Conservation (phyloP, 2,797 vertebrate species). For the Sparidentex hasta region DNA sequence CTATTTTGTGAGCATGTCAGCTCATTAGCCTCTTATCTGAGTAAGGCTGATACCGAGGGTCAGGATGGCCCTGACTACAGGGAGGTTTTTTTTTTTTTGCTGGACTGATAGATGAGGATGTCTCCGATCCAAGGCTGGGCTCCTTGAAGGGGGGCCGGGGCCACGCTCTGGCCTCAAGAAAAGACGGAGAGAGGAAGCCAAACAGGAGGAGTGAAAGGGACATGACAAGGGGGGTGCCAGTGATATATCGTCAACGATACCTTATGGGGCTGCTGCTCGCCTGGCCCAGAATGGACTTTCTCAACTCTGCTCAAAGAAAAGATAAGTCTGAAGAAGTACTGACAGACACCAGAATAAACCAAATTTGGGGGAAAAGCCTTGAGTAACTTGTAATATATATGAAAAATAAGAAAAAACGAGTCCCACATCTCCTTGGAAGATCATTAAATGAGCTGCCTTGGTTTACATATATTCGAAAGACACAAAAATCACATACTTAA, state of each 20-base stretch:
- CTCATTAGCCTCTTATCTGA: slow-evolving; percentile 68
- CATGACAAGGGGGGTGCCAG: slow-evolving; percentile 30
- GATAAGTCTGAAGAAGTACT: neutral
- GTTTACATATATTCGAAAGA: neutral
- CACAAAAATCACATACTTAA: neutral
- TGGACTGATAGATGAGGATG: slow-evolving; percentile 54
- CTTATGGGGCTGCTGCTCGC: slow-evolving; percentile 20
- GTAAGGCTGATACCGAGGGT: slow-evolving; percentile 53
- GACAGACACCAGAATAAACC: neutral
- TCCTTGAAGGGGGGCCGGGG: slow-evolving; percentile 12
- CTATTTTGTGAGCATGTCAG: slow-evolving; percentile 43
- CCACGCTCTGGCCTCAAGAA: slow-evolving; percentile 49
- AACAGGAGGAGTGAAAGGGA: slow-evolving; percentile 53
- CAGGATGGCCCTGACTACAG: slow-evolving; percentile 59
- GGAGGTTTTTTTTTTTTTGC: slow-evolving; percentile 34
- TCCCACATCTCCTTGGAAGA: neutral
- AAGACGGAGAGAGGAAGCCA: slow-evolving; percentile 46
- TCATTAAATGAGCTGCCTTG: neutral
- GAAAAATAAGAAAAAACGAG: neutral
- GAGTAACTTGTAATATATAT: neutral
- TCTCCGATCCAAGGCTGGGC: slow-evolving; percentile 49
- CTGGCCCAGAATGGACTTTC: slow-evolving; percentile 12
- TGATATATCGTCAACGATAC: slow-evolving; percentile 53
- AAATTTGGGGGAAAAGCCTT: neutral
- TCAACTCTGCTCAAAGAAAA: slow-evolving; percentile 8